Conservation (phyloP, 1,140 invertebrate species). For the Ganaspis sp. region DNA sequence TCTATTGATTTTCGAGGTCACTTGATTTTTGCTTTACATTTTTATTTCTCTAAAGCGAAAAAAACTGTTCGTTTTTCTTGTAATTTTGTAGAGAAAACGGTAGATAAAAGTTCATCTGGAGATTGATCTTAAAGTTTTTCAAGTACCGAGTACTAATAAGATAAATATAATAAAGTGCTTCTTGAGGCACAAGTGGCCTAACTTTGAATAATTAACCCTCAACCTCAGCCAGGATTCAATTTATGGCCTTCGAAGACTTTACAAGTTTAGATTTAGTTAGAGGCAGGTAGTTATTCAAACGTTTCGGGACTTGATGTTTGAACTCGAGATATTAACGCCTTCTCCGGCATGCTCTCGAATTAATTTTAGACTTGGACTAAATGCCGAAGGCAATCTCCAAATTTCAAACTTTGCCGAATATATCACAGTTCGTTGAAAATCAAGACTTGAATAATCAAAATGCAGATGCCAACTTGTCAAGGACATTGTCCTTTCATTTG, state of each 20-base stretch:
- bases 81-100: too few species aligned
- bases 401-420: background rate
- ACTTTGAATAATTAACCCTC: constrained; percentile 24
- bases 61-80: too few species aligned
- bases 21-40: too few species aligned
- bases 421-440: background rate
- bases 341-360: constrained; percentile 26
- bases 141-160: too few species aligned
- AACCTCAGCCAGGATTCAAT: background rate
- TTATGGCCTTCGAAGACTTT: constrained; percentile 17
- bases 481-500: background rate
- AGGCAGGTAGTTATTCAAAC: constrained; percentile 22
- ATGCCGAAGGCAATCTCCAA: constrained; percentile 12
- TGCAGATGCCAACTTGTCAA: background rate
- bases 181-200: background rate
- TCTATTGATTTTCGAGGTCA: too few species aligned
- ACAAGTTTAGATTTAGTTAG: constrained; percentile 17
- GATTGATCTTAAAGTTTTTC: too few species aligned
- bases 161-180: too few species aligned
- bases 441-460: constrained; percentile 7
- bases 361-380: constrained; percentile 20
- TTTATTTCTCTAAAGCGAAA: too few species aligned
- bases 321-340: constrained; percentile 30
- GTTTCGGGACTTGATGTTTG: constrained; percentile 28
- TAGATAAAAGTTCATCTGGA: too few species aligned